A percentile compares a stretch with the other conserved stretches of the same genome.
Evolutionary conservation across 2,797 vertebrate species (phyloP).

Genomic region (Gymnothorax javanicus): DNA sequence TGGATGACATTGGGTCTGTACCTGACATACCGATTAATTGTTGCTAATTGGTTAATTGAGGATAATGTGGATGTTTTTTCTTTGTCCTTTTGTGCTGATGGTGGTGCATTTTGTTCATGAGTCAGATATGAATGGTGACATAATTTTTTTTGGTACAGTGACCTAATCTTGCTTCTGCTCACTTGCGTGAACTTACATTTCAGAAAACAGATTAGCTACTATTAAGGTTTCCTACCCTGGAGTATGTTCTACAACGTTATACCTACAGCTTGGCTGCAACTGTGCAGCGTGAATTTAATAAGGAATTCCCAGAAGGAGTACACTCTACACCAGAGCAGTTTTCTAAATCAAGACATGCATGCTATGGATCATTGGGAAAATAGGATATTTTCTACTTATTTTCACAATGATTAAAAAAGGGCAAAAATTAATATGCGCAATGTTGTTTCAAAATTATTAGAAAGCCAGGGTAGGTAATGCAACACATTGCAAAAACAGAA

Average conservation of each 20-base stretch:
- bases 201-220: background rate
- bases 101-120: background rate
- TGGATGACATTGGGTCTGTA: background rate
- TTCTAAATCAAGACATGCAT: background rate
- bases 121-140: background rate
- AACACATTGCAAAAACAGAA: conserved; percentile 44
- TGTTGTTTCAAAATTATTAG: conserved; percentile 63
- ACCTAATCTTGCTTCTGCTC: background rate
- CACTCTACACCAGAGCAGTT: background rate
- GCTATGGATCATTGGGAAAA: background rate
- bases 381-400: background rate
- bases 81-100: background rate
- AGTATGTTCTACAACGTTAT: background rate
- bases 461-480: conserved; percentile 32
- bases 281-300: conserved; percentile 52
- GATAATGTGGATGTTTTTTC: background rate
- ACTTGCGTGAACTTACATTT: conserved; percentile 10
- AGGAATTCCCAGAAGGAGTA: conserved; percentile 56
- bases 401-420: background rate
- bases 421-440: conserved; percentile 45
- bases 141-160: background rate
- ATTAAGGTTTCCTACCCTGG: background rate
- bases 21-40: too few relatives aligned
- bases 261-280: background rate
- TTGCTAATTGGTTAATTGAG: background rate